Base-by-base conservation (phyloP, 2,113 vertebrate species). In the Oryzias curvinotus region DNA sequence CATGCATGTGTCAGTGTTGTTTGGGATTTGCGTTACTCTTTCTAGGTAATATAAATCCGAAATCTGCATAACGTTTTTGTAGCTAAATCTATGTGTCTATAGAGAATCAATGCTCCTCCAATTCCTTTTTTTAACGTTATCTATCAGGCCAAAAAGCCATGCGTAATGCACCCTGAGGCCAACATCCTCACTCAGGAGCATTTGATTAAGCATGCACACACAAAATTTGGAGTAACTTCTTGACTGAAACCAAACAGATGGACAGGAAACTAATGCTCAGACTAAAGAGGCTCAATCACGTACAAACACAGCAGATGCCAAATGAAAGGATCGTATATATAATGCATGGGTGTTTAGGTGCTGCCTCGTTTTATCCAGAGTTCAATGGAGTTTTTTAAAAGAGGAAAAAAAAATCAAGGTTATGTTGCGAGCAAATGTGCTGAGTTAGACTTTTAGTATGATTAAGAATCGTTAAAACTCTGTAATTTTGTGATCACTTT, bases 211-310 rank as follows among this genome's bases (percentile, higher is more conserved):
- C 50, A 59, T 48, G 62, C 25, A 52, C 42, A 55, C 45, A 49
- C 16, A 23, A 50, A 60, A 67, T 41, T 64, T 28, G 41, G 51
- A 76, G 65, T 56, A 59, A 81, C 79, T 74, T 74, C 62, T 65
- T 69, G 69, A 70, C 77, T 75, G 82, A 85, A 81, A 77, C 78
- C 59, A 85, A 85, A 84, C 82, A 63, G 60, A 52, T 55, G 68
- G 70, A 69, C 64, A 46, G 41, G 52, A 49, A 62, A 82, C 53
- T 42, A 75, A 59, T 52, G 58, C 72, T 80, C 57, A 28, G 66
- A 73, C 68, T 65, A 46, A 53, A 45, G 62, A 68, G 42, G 42
- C 57, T 58, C 19, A 62, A 28, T 16, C 49, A 28, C 51, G 56
- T 17, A 14, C 17, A 44, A 42, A 46, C 15, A 52, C 36, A 68